These are phyloP conservation scores for Mormyrus iriodes DNA, from an alignment of 2,113 vertebrate genomes.

Conservation along the genomic window DNA sequence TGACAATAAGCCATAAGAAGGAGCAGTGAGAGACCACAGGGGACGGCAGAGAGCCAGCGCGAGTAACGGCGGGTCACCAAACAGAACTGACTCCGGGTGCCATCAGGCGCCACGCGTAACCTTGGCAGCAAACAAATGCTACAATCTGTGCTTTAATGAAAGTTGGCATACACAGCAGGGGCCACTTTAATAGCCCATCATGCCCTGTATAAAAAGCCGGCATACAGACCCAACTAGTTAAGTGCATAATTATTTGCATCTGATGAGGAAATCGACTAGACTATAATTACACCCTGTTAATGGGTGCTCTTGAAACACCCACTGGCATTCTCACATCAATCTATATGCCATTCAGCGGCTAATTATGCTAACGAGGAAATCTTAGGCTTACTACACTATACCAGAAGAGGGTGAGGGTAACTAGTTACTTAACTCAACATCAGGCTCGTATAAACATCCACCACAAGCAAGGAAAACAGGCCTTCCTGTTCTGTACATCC, in stretches of 20 bases:
- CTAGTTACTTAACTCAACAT: background rate
- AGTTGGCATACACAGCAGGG: background rate
- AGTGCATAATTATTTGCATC: background rate
- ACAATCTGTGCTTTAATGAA: background rate
- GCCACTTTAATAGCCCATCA: background rate
- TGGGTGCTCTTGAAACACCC: background rate
- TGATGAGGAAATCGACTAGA: background rate
- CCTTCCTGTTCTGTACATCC: slow-evolving; percentile 10
- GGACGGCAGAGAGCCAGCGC: background rate
- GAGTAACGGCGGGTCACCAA: background rate
- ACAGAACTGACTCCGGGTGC: background rate
- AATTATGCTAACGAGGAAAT: background rate
- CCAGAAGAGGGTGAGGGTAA: background rate
- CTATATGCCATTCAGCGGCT: background rate
- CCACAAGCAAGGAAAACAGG: background rate
- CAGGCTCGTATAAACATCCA: background rate
- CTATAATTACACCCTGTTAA: background rate
- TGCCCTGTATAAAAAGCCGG: background rate
- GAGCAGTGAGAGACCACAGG: background rate
- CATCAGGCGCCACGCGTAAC: background rate
- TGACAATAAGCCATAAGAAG: background rate
- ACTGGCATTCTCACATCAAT: background rate
- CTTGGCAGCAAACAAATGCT: background rate
- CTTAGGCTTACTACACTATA: background rate
- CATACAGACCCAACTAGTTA: background rate